Evolutionary conservation across 2,113 vertebrate genomes (phyloP), one percentile per base, ranked within the genome.

Genomic region (Catharus fuscescens): DNA sequence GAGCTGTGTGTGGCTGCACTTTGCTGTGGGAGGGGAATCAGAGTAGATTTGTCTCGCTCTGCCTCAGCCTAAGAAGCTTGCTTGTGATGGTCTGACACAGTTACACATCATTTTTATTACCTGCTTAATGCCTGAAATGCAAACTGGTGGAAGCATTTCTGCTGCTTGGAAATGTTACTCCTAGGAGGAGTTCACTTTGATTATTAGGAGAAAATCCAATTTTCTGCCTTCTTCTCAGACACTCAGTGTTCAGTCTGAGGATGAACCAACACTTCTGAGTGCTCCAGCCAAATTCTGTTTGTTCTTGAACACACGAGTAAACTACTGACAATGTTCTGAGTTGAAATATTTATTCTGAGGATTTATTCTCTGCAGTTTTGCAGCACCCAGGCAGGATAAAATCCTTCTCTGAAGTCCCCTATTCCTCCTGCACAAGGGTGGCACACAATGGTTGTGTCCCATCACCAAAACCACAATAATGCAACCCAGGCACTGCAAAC

Each of bases 311-410:
- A 64, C 48, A 60, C n/a, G n/a, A 61, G 16, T 40, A 40, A 92
- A 50, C 10, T 17, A 45, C 54, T 38, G 48, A 47, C 56, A 54
- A 13, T 0, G 1, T 9, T 70, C 32, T 0, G 1, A 80, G 36
- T 1, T 17, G 26, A 8, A 31, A 4, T 59, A n/a, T 14, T 65
- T 40, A 56, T n/a, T 59, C 44, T 29, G 40, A 79, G 53, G 38
- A 25, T 62, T 77, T 31, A 62, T 10, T 17, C 36, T 52, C 59
- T 11, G 28, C 4, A 9, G 19, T 10, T 92, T 5, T 56, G 25
- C 53, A 85, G 73, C 25, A 40, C 50, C 40, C 4, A 0, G 34
- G 34, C 19, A 44, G 28, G 66, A 56, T 6, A 20, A 65, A 87
- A 42, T 13, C 36, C 26, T 31, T 13, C 45, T 40, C 3, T 53